phyloP scores from a whole-genome alignment of 2,797 vertebrate genomes.

The Distichodus sexfasciatus region DNA sequence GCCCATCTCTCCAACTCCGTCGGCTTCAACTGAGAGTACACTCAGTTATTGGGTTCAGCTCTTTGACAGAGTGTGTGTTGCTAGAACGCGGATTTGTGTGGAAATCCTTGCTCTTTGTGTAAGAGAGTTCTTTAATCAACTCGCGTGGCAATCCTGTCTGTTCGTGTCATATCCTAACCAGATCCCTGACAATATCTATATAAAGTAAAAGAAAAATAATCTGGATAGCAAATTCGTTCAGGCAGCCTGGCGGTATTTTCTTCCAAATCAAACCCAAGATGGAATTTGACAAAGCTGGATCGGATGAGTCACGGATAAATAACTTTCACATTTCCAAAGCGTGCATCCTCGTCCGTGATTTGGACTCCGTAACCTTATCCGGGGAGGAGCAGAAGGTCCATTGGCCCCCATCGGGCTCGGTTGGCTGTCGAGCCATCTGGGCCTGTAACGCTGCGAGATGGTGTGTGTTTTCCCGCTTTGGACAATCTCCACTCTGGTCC shows the following conservation, averaged over 20 bases:
- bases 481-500: constrained; percentile 31
- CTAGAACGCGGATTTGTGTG: no score
- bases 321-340: constrained; percentile 36
- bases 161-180: no score
- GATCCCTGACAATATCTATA: no score
- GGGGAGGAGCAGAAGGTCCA: constrained; percentile 12
- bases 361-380: constrained; percentile 2
- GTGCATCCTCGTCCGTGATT: constrained; percentile 19
- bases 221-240: background rate
- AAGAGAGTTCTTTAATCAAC: no score
- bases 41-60: no score
- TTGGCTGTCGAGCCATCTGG: constrained; percentile 30
- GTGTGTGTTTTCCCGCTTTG: constrained; percentile 31
- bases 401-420: constrained; percentile 10
- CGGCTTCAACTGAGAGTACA: no score
- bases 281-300: constrained; percentile 52
- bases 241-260: constrained; percentile 29
- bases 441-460: constrained; percentile 22
- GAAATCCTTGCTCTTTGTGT: no score
- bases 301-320: constrained; percentile 31
- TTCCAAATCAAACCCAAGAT: constrained; percentile 45
- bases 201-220: background rate
- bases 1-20: no score
- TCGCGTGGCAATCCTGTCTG: no score
- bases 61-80: no score